Base-by-base conservation (phyloP, 2,888 invertebrate species). In the Sthenelais limicola region DNA sequence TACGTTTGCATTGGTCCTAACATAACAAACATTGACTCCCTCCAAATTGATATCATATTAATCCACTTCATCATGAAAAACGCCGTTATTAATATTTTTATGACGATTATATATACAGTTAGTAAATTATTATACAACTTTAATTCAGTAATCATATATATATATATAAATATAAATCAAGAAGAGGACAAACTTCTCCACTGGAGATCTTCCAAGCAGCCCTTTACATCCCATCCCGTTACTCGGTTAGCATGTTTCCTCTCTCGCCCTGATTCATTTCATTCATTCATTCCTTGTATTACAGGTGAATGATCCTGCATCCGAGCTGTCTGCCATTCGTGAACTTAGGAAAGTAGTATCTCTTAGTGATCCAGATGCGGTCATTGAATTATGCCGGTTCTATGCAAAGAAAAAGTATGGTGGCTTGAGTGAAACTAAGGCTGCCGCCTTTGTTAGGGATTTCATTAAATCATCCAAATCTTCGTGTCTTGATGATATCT, bases 401-500 rank as follows among this genome's bases (percentile, higher is more conserved):
- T 86, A 86, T 71, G 78, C 81, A 9, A 54, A 74, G 48, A 80
- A 80, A 12, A 79, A 80, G 56, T 84, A 80, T 76, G 86, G 86
- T 4, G 86, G 85, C 4, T 79, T 85, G 26, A 68, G 77, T 21
- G 49, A 73, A 33, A 21, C 74, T 12, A 81, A 84, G 68, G 85
- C 85, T 24, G 81, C 80, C 38, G 51, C 75, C 26, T 84, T 80
- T 73, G 79, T 83, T 9, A 73, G 79, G 51, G 79, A 82, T 24
- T 82, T 85, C 69, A 80, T 85, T 38, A 83, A 84, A 76, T 82
- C 82, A 51, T 82, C 83, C 56, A 74, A 77, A 12, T 80, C 84
- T 3, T 74, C 81, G 5, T 78, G 80, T 73, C 80, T 82, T 69
- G 80, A 82, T 68, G 80, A 81, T 32, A 80, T 83, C 52, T 84